phyloP scores from a whole-genome alignment of 2,113 vertebrate species.

The Odocoileus hemionus region DNA sequence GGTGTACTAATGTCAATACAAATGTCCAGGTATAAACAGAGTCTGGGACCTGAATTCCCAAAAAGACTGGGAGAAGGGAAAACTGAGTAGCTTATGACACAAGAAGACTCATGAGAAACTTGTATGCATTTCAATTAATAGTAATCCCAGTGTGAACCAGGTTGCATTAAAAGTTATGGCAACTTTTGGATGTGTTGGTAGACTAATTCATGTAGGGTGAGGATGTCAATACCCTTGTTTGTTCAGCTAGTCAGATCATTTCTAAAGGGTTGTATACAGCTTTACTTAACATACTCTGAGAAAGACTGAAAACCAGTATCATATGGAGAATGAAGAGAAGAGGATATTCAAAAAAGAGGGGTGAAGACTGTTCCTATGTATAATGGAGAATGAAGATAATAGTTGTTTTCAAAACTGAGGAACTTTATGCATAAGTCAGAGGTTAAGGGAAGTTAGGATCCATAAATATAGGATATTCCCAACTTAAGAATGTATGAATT shows the following conservation, averaged over 20 bases:
- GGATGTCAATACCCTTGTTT: background rate
- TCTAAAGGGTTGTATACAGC: background rate
- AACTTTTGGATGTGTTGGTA: background rate
- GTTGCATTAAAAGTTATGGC: background rate
- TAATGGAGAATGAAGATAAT: background rate
- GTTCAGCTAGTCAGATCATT: background rate
- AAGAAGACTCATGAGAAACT: background rate
- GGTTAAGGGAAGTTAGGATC: background rate
- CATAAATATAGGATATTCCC: background rate
- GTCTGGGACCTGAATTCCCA: background rate
- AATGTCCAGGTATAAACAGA: background rate
- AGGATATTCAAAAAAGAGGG: background rate
- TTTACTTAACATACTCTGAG: background rate
- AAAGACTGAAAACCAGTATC: background rate
- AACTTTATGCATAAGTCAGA: background rate
- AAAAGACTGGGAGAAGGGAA: background rate
- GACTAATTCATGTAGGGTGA: background rate
- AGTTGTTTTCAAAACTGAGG: background rate
- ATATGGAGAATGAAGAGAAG: background rate
- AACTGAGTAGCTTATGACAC: background rate
- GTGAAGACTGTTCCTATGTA: background rate
- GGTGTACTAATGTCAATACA: background rate
- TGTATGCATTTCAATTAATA: background rate
- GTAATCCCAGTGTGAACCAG: background rate
- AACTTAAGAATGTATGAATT: background rate